Conservation (phyloP, 2,797 vertebrate species). For the Austrolebias charrua region DNA sequence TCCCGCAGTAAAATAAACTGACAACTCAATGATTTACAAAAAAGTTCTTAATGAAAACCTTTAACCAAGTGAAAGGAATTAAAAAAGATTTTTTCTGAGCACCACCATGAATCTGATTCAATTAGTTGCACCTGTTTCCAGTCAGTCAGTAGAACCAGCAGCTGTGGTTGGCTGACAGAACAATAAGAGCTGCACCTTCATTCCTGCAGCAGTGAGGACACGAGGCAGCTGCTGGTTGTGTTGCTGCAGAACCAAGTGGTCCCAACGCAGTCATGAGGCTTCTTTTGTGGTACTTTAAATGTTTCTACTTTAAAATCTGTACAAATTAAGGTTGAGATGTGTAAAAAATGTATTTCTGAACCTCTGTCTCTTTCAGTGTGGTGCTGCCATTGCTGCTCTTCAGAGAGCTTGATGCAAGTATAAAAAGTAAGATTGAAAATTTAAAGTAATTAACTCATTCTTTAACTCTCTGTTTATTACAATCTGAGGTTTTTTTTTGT, state of each 20-base stretch:
- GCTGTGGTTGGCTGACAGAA: slow-evolving; percentile 26
- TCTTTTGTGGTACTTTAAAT: neutral
- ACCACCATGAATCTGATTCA: neutral
- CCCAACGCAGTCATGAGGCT: slow-evolving; percentile 12
- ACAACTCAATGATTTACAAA: too few relatives aligned
- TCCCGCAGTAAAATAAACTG: too few relatives aligned
- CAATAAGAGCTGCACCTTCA: neutral
- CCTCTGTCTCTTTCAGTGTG: slow-evolving; percentile 1
- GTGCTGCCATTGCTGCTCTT: slow-evolving; percentile 21
- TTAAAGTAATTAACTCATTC: too few relatives aligned
- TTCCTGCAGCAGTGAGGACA: neutral
- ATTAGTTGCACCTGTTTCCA: slow-evolving; percentile 12
- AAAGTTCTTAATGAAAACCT: too few relatives aligned
- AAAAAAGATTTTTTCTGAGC: too few relatives aligned
- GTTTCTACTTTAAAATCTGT: neutral
- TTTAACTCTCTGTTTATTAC: too few relatives aligned
- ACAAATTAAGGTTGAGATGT: too few relatives aligned
- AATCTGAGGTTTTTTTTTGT: too few relatives aligned
- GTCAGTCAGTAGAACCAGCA: neutral
- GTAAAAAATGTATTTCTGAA: neutral
- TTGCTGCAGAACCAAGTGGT: neutral
- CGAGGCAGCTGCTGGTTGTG: neutral
- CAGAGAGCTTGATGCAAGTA: slow-evolving; percentile 14
- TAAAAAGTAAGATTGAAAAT: slow-evolving; percentile 12
- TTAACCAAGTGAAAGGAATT: too few relatives aligned